A percentile compares a stretch with the other conserved stretches of the same genome.
These are phyloP conservation scores for Odiellus spinosus DNA, from an alignment of 2,888 invertebrate species.

Conservation along the genomic window DNA sequence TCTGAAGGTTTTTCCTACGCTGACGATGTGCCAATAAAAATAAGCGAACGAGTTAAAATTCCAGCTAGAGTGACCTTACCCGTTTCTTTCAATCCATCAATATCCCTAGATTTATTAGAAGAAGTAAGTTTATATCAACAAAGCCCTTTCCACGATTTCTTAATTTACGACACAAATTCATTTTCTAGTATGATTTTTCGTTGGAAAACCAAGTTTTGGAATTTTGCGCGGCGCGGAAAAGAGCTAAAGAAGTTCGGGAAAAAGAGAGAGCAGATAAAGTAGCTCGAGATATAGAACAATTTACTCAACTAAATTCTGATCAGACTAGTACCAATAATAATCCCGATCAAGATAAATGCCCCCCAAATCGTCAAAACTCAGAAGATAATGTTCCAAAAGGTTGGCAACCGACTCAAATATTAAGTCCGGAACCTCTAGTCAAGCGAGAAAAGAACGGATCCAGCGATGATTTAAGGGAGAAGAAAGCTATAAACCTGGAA, in stretches of 20 bases:
- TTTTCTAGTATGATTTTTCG: slow-evolving; percentile 14
- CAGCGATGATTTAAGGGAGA: too few species aligned
- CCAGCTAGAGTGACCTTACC: too few species aligned
- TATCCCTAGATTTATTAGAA: too few species aligned
- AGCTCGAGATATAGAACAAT: slow-evolving; percentile 10
- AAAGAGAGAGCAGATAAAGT: slow-evolving; percentile 24
- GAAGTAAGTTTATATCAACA: too few species aligned
- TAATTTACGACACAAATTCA: too few species aligned
- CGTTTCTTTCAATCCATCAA: too few species aligned
- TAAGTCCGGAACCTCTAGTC: background rate
- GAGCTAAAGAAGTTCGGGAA: slow-evolving; percentile 39
- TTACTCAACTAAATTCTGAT: slow-evolving; percentile 4
- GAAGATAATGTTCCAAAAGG: background rate
- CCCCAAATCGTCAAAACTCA: background rate
- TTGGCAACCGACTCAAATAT: background rate
- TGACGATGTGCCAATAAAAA: too few species aligned
- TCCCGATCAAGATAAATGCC: background rate
- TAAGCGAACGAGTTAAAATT: too few species aligned
- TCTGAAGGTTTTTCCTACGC: too few species aligned
- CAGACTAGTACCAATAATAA: background rate
- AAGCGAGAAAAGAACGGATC: background rate
- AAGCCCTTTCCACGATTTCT: too few species aligned
- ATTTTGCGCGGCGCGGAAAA: slow-evolving; percentile 37
- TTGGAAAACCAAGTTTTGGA: slow-evolving; percentile 11
- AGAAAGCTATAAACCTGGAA: slow-evolving; percentile 13